Evolutionary conservation across 2,888 invertebrate genomes (phyloP).

Genomic region (Meiosimyza decipiens): DNA sequence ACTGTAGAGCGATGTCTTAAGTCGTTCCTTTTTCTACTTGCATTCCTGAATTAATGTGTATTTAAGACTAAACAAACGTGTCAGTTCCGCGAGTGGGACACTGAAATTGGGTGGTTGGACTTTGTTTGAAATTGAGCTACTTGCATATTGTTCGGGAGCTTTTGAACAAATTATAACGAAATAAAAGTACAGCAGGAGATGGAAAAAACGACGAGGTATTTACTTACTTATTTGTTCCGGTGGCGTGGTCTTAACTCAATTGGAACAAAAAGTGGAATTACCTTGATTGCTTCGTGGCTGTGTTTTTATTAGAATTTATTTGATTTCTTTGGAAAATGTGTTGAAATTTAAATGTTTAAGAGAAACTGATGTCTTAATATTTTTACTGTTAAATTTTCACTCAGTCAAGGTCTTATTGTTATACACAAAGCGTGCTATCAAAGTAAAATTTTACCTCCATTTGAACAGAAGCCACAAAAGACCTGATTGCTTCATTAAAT

Average conservation of each 20-base stretch:
- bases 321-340: too few species aligned
- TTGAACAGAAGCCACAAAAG: background rate
- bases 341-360: too few species aligned
- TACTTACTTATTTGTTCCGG: conserved; percentile 26
- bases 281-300: conserved; percentile 21
- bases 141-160: background rate
- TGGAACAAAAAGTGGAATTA: conserved; percentile 30
- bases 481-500: conserved; percentile 16
- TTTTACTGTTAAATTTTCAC: too few species aligned
- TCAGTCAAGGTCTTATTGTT: too few species aligned
- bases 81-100: background rate
- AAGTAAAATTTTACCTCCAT: too few species aligned
- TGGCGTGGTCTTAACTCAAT: conserved; percentile 24
- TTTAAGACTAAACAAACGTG: conserved; percentile 43
- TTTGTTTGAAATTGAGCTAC: too few species aligned
- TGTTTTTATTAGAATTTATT: too few species aligned
- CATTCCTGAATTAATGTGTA: conserved; percentile 50
- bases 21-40: conserved; percentile 1
- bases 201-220: background rate
- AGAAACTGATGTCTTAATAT: too few species aligned
- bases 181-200: background rate
- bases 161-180: background rate
- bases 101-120: background rate
- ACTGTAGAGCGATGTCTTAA: conserved; percentile 29
- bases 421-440: too few species aligned